Conservation (phyloP, 2,888 invertebrate genomes). For the Athalia circularis region DNA sequence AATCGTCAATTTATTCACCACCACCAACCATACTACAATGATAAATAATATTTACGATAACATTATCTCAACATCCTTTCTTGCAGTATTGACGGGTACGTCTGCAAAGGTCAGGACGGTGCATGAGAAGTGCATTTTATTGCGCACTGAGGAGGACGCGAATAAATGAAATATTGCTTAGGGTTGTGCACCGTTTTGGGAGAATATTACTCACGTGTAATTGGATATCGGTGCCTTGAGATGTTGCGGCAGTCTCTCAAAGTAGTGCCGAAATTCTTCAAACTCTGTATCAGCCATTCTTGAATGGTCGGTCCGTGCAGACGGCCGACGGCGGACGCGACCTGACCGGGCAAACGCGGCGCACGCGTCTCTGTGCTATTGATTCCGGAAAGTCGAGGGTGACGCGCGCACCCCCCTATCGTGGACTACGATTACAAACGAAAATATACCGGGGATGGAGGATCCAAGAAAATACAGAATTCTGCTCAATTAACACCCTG, state of each 20-base stretch:
- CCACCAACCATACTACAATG: too few relatives aligned
- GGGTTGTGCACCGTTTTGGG: neutral
- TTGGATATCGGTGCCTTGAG: constrained; percentile 87
- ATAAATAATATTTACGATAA: too few relatives aligned
- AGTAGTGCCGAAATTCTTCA: constrained; percentile 93
- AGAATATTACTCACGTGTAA: constrained; percentile 86
- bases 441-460: constrained; percentile 11
- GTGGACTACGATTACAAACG: constrained; percentile 9
- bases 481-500: neutral
- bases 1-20: too few relatives aligned
- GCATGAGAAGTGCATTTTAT: too few relatives aligned
- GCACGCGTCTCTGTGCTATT: constrained; percentile 64
- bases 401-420: constrained; percentile 37
- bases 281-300: constrained; percentile 95
- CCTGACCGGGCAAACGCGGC: constrained; percentile 52
- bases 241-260: constrained; percentile 87
- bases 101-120: too few relatives aligned
- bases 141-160: too few relatives aligned
- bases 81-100: too few relatives aligned
- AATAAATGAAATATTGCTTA: too few relatives aligned
- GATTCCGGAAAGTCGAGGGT: constrained; percentile 58
- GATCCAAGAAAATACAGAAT: constrained; percentile 11
- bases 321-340: constrained; percentile 54
- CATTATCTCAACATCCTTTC: too few relatives aligned
- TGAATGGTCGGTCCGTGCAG: constrained; percentile 51